These are phyloP conservation scores for Archips xylosteana DNA, from an alignment of 2,888 invertebrate species.

Conservation along the genomic window DNA sequence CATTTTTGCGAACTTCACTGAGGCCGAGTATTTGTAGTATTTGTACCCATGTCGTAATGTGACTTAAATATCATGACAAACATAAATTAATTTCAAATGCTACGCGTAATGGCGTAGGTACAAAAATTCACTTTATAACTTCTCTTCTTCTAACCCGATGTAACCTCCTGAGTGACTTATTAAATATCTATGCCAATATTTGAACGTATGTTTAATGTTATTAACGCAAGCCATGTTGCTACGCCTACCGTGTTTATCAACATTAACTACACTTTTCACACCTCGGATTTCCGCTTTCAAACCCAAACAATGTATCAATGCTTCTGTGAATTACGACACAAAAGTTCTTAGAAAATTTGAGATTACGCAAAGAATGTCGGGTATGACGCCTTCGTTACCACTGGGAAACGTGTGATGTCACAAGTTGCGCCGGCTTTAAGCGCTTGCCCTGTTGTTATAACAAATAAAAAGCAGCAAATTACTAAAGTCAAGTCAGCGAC, in stretches of 20 bases:
- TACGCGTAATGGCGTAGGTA: no score
- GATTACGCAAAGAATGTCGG: neutral
- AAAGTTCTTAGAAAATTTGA: neutral
- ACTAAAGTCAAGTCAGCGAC: no score
- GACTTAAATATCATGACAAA: no score
- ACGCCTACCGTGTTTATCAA: conserved; percentile 21
- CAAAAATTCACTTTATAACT: no score
- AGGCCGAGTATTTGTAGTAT: no score
- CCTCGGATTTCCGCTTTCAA: conserved; percentile 18
- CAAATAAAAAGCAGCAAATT: neutral
- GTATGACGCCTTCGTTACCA: neutral
- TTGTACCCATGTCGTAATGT: no score
- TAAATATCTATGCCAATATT: conserved; percentile 8
- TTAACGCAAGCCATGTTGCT: conserved; percentile 14
- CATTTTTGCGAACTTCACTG: no score
- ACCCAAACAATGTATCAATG: conserved; percentile 6
- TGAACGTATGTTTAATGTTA: conserved; percentile 3
- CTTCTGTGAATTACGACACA: conserved; percentile 1
- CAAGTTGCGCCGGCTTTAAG: no score
- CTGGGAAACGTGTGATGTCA: neutral
- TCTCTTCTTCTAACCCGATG: neutral
- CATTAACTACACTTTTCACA: conserved; percentile 18
- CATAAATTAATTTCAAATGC: no score
- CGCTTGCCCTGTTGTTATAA: no score
- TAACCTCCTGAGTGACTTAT: conserved; percentile 1